These are phyloP conservation scores for Phrynocephalus versicolor DNA, from an alignment of 2,113 vertebrate species.

Conservation along the genomic window DNA sequence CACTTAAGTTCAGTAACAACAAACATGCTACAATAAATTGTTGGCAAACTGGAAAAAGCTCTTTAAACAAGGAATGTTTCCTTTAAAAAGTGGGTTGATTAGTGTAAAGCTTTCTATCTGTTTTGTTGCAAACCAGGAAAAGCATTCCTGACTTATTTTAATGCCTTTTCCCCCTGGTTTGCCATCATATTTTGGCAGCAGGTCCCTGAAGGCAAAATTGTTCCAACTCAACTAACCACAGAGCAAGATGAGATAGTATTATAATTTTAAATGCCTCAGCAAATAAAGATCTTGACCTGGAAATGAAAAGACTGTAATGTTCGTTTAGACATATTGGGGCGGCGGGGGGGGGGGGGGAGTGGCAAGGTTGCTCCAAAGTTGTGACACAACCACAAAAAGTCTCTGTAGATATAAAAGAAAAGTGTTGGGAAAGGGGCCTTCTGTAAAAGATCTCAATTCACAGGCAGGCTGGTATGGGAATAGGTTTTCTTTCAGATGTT, in stretches of 20 bases:
- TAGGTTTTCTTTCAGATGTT: not conserved
- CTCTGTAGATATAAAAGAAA: not conserved
- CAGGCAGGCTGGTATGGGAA: not conserved
- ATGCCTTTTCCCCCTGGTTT: not conserved
- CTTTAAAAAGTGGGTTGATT: too few relatives aligned
- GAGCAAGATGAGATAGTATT: not conserved
- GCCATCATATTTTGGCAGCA: not conserved
- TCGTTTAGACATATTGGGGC: not conserved
- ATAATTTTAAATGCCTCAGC: not conserved
- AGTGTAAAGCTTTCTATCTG: too few relatives aligned
- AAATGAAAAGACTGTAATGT: not conserved
- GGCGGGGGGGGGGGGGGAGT: too few relatives aligned
- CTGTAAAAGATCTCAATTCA: not conserved
- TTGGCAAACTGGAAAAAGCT: too few relatives aligned
- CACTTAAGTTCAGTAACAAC: too few relatives aligned
- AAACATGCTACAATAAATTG: too few relatives aligned
- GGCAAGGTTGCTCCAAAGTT: not conserved
- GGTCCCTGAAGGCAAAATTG: not conserved
- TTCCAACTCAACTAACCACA: not conserved
- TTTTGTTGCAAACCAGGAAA: too few relatives aligned
- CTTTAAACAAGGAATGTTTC: too few relatives aligned
- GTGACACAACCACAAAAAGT: not conserved
- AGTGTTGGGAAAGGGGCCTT: not conserved
- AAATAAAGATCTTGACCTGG: not conserved
- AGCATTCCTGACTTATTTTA: too few relatives aligned